Base-by-base conservation (phyloP, 2,797 vertebrate genomes). In the Myotis findleyi region DNA sequence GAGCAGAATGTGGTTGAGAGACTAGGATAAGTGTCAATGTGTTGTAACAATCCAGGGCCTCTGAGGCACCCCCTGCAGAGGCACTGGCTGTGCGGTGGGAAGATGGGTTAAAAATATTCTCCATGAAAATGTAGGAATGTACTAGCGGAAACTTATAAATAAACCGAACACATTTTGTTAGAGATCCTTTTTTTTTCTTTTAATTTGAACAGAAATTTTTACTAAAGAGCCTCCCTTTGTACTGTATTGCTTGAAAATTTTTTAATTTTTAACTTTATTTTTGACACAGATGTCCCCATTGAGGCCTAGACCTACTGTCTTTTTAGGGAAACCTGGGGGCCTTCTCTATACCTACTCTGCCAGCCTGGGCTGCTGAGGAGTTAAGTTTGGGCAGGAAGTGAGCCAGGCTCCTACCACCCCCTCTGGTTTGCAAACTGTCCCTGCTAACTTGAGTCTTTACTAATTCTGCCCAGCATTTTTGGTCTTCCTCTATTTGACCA, bases 1-100 rank as follows among this genome's bases (percentile, higher is more conserved):
- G 21, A 47, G 21, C 20, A 13, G 57, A 25, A 27, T 66, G 27
- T 75, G 33, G 4, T 16, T 88, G 49, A 47, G 47, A 51, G 38
- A n/a, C 7, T 10, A 47, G n/a, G 21, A 44, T 72, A 89, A 84
- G 71, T 6, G 8, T 82, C 9, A 33, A 30, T 72, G 11, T 21
- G 23, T 27, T 20, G 0, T 12, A 41, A n/a, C 23, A n/a, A 30
- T 8, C 47, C 33, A 66, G 4, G 5, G 55, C 4, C 13, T 53
- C 47, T 27, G 47, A 47, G 38, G 25, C 1, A 9, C 27, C 13
- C 23, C 30, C 17, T 13, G 16, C 2, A 0, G 0, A 38, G 12
- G 6, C 17, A 27, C 36, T 57, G 44, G 12, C 53, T 57, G 11
- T 13, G 16, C 4, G 49, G 30, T 86, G 36, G 13, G 11, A 14